Evolutionary conservation across 1,140 invertebrate species (phyloP).

Genomic region (Ladona fulva): DNA sequence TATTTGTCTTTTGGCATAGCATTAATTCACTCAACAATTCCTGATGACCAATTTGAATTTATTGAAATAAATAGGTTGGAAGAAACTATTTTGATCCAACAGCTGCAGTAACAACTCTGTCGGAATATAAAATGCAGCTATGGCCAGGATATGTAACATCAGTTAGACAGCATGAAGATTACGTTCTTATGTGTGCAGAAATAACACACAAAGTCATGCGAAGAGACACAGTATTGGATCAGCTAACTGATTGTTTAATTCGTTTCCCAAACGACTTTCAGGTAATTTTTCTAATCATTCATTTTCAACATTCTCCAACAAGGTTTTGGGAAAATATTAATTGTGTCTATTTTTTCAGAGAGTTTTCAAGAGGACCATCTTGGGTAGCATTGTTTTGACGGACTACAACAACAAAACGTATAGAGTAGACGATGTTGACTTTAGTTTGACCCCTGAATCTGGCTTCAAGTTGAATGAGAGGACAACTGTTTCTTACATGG

Average conservation of each 20-base stretch:
- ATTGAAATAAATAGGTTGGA: constrained; percentile 39
- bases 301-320: no score
- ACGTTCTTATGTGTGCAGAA: constrained; percentile 62
- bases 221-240: constrained; percentile 43
- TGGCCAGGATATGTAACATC: constrained; percentile 73
- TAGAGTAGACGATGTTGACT: constrained; percentile 73
- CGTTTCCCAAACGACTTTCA: constrained; percentile 21
- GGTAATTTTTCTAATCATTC: no score
- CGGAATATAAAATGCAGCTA: constrained; percentile 44
- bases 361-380: neutral
- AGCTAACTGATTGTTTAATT: constrained; percentile 42
- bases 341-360: no score
- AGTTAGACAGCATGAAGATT: constrained; percentile 64
- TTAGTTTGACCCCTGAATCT: constrained; percentile 51
- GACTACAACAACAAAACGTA: constrained; percentile 68
- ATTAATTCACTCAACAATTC: no score
- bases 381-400: constrained; percentile 40
- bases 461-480: constrained; percentile 56
- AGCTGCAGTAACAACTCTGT: constrained; percentile 25
- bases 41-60: no score
- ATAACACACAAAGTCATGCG: constrained; percentile 67
- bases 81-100: constrained; percentile 68
- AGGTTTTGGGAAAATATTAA: no score
- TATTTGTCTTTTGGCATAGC: no score
- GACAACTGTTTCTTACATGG: constrained; percentile 50